phyloP scores from a whole-genome alignment of 2,113 vertebrate genomes.

The Rhynchomys soricoides region DNA sequence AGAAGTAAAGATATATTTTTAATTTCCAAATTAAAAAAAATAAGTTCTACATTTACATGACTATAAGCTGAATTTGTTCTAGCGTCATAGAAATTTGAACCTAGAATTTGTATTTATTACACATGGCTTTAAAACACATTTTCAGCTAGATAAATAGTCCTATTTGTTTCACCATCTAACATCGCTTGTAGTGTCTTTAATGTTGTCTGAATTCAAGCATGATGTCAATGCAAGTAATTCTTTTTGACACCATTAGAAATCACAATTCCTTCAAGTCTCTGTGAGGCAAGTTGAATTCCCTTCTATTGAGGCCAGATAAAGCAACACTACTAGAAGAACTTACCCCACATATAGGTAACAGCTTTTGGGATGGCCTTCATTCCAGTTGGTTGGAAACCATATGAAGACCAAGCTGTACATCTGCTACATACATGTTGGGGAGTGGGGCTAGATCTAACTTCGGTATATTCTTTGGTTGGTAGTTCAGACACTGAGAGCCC shows the following conservation, averaged over 20 bases:
- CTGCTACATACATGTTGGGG: too few relatives aligned
- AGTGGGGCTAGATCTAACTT: too few relatives aligned
- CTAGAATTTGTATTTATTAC: background rate
- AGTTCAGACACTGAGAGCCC: too few relatives aligned
- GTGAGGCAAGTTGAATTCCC: too few relatives aligned
- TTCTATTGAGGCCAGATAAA: too few relatives aligned
- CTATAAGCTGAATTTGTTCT: background rate
- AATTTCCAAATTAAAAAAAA: background rate
- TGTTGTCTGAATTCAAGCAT: background rate
- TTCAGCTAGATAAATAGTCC: background rate
- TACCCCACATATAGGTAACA: too few relatives aligned
- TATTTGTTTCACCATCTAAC: background rate
- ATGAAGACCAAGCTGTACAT: too few relatives aligned
- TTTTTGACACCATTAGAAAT: background rate
- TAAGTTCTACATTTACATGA: background rate
- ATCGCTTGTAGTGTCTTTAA: background rate
- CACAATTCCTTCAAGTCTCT: background rate
- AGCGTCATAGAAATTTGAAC: background rate
- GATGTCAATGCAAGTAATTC: background rate
- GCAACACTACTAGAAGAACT: too few relatives aligned
- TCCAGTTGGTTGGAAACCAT: too few relatives aligned
- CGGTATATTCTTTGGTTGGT: too few relatives aligned
- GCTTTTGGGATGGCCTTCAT: too few relatives aligned
- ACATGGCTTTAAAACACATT: constrained; percentile 7
- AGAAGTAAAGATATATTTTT: background rate